These are phyloP conservation scores for Stenodema calcarata DNA, from an alignment of 2,888 invertebrate genomes.

Conservation along the genomic window DNA sequence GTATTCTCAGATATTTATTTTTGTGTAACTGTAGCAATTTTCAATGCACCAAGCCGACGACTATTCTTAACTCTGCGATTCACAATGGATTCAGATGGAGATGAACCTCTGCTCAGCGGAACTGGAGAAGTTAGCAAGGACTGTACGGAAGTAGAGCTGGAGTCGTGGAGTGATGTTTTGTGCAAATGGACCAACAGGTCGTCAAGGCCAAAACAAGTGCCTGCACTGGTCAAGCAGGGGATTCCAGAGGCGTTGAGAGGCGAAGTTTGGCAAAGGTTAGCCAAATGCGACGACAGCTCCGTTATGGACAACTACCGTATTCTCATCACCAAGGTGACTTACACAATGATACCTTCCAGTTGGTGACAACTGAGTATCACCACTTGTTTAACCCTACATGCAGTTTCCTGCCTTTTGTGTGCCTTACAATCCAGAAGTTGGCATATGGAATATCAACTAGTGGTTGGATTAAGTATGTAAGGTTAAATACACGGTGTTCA, in stretches of 20 bases:
- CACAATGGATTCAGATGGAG: constrained; percentile 70
- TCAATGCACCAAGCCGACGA: not conserved
- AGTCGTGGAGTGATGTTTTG: constrained; percentile 90
- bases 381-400: too few species aligned
- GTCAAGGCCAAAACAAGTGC: constrained; percentile 79
- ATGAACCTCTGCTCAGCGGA: constrained; percentile 95
- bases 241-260: constrained; percentile 96
- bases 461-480: too few species aligned
- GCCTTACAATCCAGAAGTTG: too few species aligned
- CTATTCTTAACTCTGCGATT: not conserved
- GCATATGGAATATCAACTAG: too few species aligned
- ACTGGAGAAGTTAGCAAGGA: constrained; percentile 97
- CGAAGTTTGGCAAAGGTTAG: constrained; percentile 96
- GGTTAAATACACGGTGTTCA: too few species aligned
- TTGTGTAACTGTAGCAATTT: not conserved
- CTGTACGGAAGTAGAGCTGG: constrained; percentile 89
- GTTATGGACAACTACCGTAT: constrained; percentile 92
- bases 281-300: constrained; percentile 81
- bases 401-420: too few species aligned
- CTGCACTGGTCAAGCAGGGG: constrained; percentile 81
- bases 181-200: constrained; percentile 69
- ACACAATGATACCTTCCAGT: not conserved
- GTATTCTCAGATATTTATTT: too few species aligned
- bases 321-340: constrained; percentile 84
- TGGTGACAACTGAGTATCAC: too few species aligned